A percentile compares a stretch with the other conserved stretches of the same genome.
Conservation (phyloP, 2,113 vertebrate genomes). For the Nesogale talazaci region DNA sequence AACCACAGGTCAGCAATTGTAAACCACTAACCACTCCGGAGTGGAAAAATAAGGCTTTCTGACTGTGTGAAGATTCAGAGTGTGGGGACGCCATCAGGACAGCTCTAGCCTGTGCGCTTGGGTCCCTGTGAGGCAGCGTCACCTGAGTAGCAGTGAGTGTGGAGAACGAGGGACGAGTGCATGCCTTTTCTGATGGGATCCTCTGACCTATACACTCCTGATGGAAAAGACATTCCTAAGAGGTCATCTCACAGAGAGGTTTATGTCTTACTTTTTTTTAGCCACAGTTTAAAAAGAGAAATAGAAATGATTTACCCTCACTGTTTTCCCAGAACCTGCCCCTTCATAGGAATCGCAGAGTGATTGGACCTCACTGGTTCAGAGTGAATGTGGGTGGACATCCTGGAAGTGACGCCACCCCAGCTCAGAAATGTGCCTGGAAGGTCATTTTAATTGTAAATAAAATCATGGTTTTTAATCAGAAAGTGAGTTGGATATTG, state of each 20-base stretch:
- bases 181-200: not conserved
- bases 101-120: no score
- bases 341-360: not conserved
- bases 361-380: not conserved
- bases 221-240: not conserved
- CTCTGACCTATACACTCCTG: not conserved
- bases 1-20: no score
- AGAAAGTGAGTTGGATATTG: not conserved
- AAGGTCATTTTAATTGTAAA: not conserved
- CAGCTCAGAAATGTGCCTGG: rapidly evolving
- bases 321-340: not conserved
- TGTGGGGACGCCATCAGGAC: no score
- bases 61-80: no score
- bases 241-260: not conserved
- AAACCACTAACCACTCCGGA: no score
- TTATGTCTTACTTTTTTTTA: not conserved
- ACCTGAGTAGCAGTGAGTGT: no score
- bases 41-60: no score
- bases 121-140: no score
- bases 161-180: no score
- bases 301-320: not conserved
- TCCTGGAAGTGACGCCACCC: not conserved
- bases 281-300: not conserved
- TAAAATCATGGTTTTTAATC: not conserved
- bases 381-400: not conserved